Conservation (phyloP, 1,140 invertebrate species). For the Neelides sp. region DNA sequence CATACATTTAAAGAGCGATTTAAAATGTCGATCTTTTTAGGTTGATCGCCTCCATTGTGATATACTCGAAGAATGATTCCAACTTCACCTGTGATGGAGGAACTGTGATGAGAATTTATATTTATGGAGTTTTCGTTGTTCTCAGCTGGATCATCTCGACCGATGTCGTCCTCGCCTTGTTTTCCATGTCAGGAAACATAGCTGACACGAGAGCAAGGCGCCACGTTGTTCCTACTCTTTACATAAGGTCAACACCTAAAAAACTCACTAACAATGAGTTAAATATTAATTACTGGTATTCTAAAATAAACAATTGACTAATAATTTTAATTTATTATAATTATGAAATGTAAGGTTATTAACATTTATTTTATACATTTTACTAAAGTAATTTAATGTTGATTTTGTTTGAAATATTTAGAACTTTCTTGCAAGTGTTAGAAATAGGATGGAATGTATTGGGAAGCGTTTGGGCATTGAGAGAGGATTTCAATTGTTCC, state of each 20-base stretch:
- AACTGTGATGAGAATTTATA: slow-evolving; percentile 21
- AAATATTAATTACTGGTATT: too few relatives aligned
- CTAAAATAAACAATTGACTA: too few relatives aligned
- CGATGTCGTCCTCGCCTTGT: slow-evolving; percentile 32
- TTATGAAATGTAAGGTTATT: too few relatives aligned
- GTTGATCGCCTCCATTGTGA: slow-evolving; percentile 19
- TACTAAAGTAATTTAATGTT: neutral
- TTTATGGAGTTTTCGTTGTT: slow-evolving; percentile 32
- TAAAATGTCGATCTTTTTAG: slow-evolving; percentile 13
- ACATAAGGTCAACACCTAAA: slow-evolving; percentile 33
- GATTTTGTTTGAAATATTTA: slow-evolving; percentile 35
- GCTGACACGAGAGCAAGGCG: slow-evolving; percentile 34
- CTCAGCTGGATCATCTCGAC: slow-evolving; percentile 33
- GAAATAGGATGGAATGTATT: slow-evolving; percentile 62
- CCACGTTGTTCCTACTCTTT: slow-evolving; percentile 35
- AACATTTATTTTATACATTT: neutral
- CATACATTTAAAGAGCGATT: too few relatives aligned
- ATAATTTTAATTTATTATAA: neutral
- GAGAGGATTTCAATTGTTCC: slow-evolving; percentile 35
- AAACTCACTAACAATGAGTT: neutral
- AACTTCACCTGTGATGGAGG: slow-evolving; percentile 24
- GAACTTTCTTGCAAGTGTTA: slow-evolving; percentile 53
- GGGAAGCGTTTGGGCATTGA: slow-evolving; percentile 65
- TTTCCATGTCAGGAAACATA: slow-evolving; percentile 37
- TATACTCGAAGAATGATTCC: slow-evolving; percentile 21